Evolutionary conservation across 2,797 vertebrate species (phyloP).

Genomic region (Mormyrops boulengeri): DNA sequence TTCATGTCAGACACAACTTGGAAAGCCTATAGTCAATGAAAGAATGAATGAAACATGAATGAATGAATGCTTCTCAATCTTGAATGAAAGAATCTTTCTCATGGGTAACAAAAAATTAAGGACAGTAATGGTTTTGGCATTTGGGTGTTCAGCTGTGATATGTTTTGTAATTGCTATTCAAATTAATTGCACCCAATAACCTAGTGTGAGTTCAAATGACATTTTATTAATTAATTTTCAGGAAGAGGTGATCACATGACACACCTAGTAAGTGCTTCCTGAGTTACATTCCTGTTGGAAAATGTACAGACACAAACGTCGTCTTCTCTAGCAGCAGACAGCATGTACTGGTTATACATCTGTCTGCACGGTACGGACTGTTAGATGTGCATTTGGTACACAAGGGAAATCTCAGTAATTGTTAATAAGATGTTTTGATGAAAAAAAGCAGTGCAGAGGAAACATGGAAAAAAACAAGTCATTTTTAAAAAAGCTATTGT

Average conservation of each 20-base stretch:
- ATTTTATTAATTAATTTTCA: constrained; percentile 22
- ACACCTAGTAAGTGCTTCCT: constrained; percentile 9
- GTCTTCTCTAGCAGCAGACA: background rate
- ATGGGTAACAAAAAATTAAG: constrained; percentile 10
- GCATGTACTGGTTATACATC: background rate
- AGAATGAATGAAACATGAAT: background rate
- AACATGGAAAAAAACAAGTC: constrained; percentile 6
- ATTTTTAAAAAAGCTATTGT: constrained; percentile 2
- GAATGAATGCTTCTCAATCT: constrained; percentile 3
- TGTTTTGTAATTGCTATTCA: constrained; percentile 13
- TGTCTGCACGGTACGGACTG: background rate
- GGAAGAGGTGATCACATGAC: background rate
- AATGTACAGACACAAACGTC: background rate
- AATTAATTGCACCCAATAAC: constrained; percentile 15
- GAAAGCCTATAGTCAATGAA: background rate
- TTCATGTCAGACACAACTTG: background rate
- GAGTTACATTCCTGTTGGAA: constrained; percentile 13
- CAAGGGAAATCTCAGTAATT: background rate
- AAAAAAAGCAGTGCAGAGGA: background rate
- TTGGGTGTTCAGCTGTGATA: constrained; percentile 26
- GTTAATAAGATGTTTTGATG: constrained; percentile 1
- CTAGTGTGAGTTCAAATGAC: constrained; percentile 16
- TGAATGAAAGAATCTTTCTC: background rate
- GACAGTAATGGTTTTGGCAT: constrained; percentile 8
- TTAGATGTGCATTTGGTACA: background rate